These are phyloP conservation scores for Delia radicum DNA, from an alignment of 1,140 invertebrate species.

Conservation along the genomic window DNA sequence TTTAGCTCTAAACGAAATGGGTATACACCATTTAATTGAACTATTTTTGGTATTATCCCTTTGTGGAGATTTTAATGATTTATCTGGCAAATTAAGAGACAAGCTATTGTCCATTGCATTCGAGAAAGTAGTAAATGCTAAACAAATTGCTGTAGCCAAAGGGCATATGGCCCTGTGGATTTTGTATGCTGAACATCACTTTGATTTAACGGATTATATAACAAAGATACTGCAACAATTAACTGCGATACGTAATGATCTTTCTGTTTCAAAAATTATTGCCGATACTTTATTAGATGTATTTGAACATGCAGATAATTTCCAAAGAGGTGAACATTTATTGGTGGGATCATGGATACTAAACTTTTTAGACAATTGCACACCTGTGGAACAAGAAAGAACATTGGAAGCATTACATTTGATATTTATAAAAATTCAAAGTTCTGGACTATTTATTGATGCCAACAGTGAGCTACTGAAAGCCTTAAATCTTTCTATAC, in stretches of 20 bases:
- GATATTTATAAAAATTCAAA: conserved; percentile 35
- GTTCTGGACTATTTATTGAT: not conserved
- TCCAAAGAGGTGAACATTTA: conserved; percentile 44
- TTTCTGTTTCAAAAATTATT: conserved; percentile 37
- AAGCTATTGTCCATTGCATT: conserved; percentile 44
- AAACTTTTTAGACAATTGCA: conserved; percentile 43
- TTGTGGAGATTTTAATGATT: conserved; percentile 35
- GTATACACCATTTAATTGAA: conserved; percentile 53
- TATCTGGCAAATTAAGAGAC: conserved; percentile 41
- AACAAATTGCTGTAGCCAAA: conserved; percentile 41
- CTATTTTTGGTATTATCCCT: conserved; percentile 46
- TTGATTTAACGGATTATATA: conserved; percentile 41
- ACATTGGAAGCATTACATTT: conserved; percentile 42
- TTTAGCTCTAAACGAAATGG: conserved; percentile 46
- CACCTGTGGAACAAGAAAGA: conserved; percentile 46
- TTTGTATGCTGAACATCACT: conserved; percentile 38
- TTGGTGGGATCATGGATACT: conserved; percentile 45
- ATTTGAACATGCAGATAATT: conserved; percentile 43
- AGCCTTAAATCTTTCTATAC: conserved; percentile 40
- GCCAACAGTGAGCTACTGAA: conserved; percentile 29
- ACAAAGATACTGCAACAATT: conserved; percentile 44
- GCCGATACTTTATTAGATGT: conserved; percentile 36
- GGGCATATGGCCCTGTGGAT: conserved; percentile 50
- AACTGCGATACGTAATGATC: conserved; percentile 37
- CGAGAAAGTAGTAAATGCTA: conserved; percentile 41